Conservation (phyloP, 1,140 invertebrate species). For the Plectrocnemia conspersa region DNA sequence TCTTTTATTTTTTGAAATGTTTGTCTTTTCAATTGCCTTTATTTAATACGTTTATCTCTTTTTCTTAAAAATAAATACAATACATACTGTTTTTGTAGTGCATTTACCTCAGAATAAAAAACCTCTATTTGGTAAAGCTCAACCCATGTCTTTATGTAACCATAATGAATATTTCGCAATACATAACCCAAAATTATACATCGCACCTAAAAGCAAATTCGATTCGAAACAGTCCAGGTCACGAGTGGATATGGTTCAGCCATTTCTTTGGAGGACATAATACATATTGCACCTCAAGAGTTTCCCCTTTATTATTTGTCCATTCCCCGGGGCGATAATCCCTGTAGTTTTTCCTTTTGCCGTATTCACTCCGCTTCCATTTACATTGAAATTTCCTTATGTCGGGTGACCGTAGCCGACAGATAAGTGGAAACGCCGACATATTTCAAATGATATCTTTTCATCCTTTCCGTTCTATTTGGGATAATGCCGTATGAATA, state of each 20-base stretch:
- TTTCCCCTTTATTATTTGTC: conserved; percentile 1
- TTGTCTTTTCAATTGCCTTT: no score
- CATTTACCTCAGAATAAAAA: no score
- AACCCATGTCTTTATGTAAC: no score
- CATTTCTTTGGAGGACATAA: not conserved
- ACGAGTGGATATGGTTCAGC: not conserved
- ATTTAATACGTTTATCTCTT: no score
- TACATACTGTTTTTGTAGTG: no score
- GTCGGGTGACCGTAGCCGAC: not conserved
- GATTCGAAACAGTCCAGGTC: not conserved
- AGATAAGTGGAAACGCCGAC: conserved; percentile 4
- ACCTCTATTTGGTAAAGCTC: no score
- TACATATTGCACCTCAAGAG: not conserved
- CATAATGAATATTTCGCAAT: no score
- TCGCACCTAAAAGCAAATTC: not conserved
- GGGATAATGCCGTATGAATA: not conserved
- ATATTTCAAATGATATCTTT: conserved; percentile 7
- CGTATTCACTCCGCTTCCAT: not conserved
- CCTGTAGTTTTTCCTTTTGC: not conserved
- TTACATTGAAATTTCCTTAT: conserved; percentile 9
- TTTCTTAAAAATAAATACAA: no score
- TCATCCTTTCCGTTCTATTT: not conserved
- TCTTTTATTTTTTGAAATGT: no score
- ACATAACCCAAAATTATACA: not conserved
- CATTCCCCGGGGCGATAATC: conserved; percentile 5